Conservation (phyloP, 1,140 invertebrate genomes). For the Ruditapes philippinarum region DNA sequence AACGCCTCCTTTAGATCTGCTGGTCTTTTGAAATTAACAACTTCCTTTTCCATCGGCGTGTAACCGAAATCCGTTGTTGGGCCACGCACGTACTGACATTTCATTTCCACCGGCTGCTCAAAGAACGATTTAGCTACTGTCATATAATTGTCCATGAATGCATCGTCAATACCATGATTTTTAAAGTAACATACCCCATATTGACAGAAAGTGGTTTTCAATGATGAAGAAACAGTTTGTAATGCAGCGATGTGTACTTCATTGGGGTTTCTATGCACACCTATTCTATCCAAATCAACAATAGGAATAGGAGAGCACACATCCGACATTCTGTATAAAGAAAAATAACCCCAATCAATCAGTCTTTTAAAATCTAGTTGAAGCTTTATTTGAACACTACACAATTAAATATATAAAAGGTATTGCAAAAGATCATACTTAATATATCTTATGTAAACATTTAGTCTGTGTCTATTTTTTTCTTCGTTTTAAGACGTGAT, state of each 20-base stretch:
- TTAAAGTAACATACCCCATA: conserved; percentile 69
- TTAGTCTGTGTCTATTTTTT: too few relatives aligned
- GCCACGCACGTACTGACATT: conserved; percentile 51
- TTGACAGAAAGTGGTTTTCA: conserved; percentile 52
- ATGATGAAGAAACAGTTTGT: background rate
- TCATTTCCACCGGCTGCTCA: conserved; percentile 44
- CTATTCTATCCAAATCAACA: conserved; percentile 10
- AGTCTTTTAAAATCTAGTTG: too few relatives aligned
- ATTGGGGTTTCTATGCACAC: background rate
- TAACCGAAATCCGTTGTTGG: conserved; percentile 53
- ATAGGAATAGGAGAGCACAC: background rate
- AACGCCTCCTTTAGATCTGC: conserved; percentile 55
- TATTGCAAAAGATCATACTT: too few relatives aligned
- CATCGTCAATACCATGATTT: conserved; percentile 62
- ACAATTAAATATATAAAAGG: too few relatives aligned
- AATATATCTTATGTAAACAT: too few relatives aligned
- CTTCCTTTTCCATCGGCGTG: conserved; percentile 54
- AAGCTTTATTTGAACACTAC: too few relatives aligned
- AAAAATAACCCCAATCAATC: too few relatives aligned
- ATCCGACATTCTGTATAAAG: too few relatives aligned
- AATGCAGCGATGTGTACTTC: background rate
- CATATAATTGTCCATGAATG: conserved; percentile 46
- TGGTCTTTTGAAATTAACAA: conserved; percentile 23
- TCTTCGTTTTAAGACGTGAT: too few relatives aligned
- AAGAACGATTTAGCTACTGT: conserved; percentile 58